Base-by-base conservation (phyloP, 1,140 invertebrate genomes). In the Conus ventricosus region DNA sequence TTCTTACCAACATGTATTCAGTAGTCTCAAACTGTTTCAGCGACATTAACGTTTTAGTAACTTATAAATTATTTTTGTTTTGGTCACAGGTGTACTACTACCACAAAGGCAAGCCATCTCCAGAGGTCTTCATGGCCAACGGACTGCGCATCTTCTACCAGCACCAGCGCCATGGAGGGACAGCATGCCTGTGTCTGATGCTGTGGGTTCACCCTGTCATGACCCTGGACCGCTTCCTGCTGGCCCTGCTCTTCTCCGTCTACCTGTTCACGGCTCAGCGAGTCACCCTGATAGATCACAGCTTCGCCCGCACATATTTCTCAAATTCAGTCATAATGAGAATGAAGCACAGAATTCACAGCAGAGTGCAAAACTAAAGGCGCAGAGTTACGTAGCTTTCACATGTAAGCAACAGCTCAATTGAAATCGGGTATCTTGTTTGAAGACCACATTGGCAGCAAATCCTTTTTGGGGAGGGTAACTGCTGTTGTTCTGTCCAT, bases 191-290 rank as follows among this genome's bases (percentile, higher is more conserved):
- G 55, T 39, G 88, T 4, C 7, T 91, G 25, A 87, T 91, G 6
- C 76, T 92, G 67, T 92, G 91, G 91, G 67, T 90, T 11, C 88
- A 88, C n/a, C 91, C 91, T 8, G 27, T 85, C 25, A 90, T 92
- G 91, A 91, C 89, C 55, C 60, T 91, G 23, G 91, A 92, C 76
- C 88, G 91, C 76, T 89, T 90, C 76, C 55, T 92, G 13, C 60
- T 92, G 57, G 90, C 90, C 0, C 88, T 88, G 0, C 39, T 90
- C 15, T 81, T 91, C 53, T 57, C 82, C 23, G 23, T 85, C n/a
- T 88, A 78, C 84, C 60, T 85, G 20, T 7, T 23, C 20, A 0
- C 15, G 27, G 84, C 63, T 39, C 84, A 78, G 4, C 39, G 25
- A n/a, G 88, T 88, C 5, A 75, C 83, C 5, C 23, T n/a, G 4